phyloP scores from a whole-genome alignment of 2,113 vertebrate genomes.

The Ictidomys tridecemlineatus region DNA sequence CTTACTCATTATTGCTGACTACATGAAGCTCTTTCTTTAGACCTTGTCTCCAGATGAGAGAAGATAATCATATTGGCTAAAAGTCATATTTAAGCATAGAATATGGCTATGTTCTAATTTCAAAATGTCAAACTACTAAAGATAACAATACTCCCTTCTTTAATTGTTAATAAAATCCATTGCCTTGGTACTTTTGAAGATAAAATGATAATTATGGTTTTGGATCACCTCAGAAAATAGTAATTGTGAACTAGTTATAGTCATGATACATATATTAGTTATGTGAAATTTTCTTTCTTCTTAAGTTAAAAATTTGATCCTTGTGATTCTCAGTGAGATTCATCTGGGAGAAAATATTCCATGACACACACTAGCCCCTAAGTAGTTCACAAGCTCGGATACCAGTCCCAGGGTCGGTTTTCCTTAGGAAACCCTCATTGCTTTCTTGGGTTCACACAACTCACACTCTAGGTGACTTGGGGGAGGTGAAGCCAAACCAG shows the following conservation, averaged over 20 bases:
- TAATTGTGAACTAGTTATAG: neutral
- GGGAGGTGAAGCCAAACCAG: rapidly evolving
- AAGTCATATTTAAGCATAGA: neutral
- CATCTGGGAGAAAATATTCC: neutral
- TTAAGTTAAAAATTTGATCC: neutral
- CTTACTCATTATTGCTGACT: neutral
- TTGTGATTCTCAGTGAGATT: neutral
- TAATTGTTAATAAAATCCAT: neutral
- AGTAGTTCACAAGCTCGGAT: neutral
- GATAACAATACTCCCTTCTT: neutral
- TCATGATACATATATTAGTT: neutral
- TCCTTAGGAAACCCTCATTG: neutral
- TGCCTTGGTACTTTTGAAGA: neutral
- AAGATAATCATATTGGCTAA: neutral
- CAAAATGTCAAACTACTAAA: neutral
- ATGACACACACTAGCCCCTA: neutral
- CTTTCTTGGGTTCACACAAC: neutral
- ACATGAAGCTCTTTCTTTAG: neutral
- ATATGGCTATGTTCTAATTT: neutral
- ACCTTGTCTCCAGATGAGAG: rapidly evolving
- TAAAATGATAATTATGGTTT: slow-evolving; percentile 16
- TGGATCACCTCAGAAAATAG: neutral
- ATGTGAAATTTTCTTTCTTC: neutral
- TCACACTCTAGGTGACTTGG: neutral
- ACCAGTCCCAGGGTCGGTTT: neutral